Evolutionary conservation across 2,888 invertebrate genomes (phyloP), one percentile per base, ranked within the genome.

Genomic region (Drosophila mercatorum): DNA sequence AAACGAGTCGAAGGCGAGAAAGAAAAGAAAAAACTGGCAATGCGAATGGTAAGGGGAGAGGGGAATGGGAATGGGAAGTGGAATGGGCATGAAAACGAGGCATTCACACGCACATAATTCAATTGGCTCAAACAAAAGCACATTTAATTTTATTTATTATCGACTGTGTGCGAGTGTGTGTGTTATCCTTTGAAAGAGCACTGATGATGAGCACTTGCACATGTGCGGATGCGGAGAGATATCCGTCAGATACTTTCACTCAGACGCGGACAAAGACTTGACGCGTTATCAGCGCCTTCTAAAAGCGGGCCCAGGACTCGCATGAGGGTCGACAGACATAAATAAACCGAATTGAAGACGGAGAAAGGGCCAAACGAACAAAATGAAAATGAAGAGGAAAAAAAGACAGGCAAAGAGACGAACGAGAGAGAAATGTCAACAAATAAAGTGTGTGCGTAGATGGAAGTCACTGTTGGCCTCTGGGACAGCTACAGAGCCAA

Each of bases 71-170:
- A 64, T 43, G 66, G 49, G 51, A 66, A 38, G 26, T 56, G 28
- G 31, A 60, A 51, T 56, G 62, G 44, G 62, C 61, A 61, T 63
- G 68, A 58, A 74, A 81, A 68, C 67, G 75, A 76, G 74, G 69
- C 78, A 87, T 90, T 90, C 90, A 88, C 91, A 90, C 88, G 91
- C 88, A 88, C 91, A 90, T 90, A 90, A 91, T 90, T 91, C 90
- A 90, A 90, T 90, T 84, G 88, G 79, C 72, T 74, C 79, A 86
- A 88, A 88, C 83, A 86, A 88, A 89, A 89, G 80, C 83, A 83
- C 86, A 89, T 89, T 86, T 81, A 79, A 80, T 86, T 82, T 88
- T 88, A 88, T 89, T 88, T 88, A 89, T 88, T 88, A 75, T 78
- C 76, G 55, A n/a, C 17, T 41, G 57, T 17, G 49, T 38, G 52